Percentiles rank a stretch among this genome's conserved stretches.
Evolutionary conservation across 2,797 vertebrate species (phyloP).

Genomic region (Arnoldichthys spilopterus): DNA sequence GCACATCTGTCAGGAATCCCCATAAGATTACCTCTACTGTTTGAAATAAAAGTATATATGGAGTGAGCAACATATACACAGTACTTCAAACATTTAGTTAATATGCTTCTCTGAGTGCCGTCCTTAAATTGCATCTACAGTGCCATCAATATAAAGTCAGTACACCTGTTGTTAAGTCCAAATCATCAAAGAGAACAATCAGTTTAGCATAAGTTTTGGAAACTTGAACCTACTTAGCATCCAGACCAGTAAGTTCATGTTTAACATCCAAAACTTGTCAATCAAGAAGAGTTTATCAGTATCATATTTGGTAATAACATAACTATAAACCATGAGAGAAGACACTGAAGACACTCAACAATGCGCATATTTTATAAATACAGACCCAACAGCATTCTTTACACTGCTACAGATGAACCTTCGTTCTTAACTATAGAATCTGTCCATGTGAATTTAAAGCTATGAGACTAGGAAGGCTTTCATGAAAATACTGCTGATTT

Average conservation of each 20-base stretch:
- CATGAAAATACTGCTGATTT: not conserved
- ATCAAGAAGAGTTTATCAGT: not conserved
- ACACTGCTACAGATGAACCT: not conserved
- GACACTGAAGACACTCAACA: not conserved
- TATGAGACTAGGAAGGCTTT: not conserved
- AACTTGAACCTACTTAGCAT: not conserved
- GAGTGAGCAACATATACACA: slow-evolving; percentile 17
- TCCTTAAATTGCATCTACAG: not conserved
- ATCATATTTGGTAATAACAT: not conserved
- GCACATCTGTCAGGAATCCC: slow-evolving; percentile 14
- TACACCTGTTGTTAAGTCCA: not conserved
- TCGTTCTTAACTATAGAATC: not conserved
- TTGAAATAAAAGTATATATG: slow-evolving; percentile 5
- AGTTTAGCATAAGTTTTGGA: not conserved
- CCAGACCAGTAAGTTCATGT: not conserved
- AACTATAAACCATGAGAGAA: not conserved
- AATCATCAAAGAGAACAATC: not conserved
- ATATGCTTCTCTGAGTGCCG: not conserved
- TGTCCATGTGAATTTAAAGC: not conserved
- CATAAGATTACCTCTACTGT: slow-evolving; percentile 7
- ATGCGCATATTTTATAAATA: slow-evolving; percentile 15
- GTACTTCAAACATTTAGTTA: slow-evolving; percentile 5
- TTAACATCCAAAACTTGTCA: not conserved
- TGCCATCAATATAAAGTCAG: not conserved
- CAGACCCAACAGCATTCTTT: not conserved